Evolutionary conservation across 2,888 invertebrate species (phyloP).

Genomic region (Torymus auratus): DNA sequence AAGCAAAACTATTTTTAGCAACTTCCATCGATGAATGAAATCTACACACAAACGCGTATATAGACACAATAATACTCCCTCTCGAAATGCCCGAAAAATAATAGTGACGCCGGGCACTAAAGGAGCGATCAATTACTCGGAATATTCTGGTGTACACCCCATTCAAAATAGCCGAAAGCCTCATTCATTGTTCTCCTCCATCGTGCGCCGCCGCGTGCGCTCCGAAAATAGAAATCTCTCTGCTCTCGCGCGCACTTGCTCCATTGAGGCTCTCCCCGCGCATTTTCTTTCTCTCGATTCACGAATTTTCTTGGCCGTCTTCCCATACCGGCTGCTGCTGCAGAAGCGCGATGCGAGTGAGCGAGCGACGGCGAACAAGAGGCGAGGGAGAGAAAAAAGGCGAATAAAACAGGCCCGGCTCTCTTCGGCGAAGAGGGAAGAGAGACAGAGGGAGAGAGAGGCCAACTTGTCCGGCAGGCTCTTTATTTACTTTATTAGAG

Average conservation of each 20-base stretch:
- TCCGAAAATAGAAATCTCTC: conserved; percentile 34
- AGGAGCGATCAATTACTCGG: no score
- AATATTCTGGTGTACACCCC: no score
- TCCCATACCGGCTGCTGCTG: background rate
- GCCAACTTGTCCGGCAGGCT: conserved; percentile 68
- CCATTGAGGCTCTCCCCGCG: conserved; percentile 15
- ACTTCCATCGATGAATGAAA: no score
- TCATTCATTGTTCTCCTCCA: conserved; percentile 31
- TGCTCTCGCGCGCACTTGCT: background rate
- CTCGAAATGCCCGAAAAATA: no score
- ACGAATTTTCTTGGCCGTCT: conserved; percentile 51
- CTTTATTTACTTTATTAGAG: conserved; percentile 76
- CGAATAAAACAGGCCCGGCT: no score
- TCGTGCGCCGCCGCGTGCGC: no score
- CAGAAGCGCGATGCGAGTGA: background rate
- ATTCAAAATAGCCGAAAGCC: no score
- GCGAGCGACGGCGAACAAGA: conserved; percentile 4
- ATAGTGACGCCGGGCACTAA: no score
- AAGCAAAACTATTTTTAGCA: no score
- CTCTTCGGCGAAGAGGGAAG: background rate
- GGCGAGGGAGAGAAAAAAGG: conserved; percentile 2
- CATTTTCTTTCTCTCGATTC: conserved; percentile 35
- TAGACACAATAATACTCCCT: no score
- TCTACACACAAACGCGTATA: no score
- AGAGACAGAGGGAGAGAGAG: conserved; percentile 50